Conservation (phyloP, 2,888 invertebrate genomes). For the Noctuana brunneofusca region DNA sequence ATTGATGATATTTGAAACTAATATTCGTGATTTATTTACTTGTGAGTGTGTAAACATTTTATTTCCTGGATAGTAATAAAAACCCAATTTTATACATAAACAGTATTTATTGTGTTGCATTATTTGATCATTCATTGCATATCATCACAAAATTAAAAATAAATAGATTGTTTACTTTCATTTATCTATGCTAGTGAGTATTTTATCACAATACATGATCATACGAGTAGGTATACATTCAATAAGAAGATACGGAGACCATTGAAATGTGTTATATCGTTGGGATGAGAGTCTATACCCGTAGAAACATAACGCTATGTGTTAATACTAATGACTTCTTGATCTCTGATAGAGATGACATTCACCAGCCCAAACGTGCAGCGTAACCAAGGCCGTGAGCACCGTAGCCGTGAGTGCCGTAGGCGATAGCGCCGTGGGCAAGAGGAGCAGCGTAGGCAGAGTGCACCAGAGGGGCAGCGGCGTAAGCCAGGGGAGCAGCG, state of each 20-base stretch:
- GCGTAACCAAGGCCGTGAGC: constrained; percentile 42
- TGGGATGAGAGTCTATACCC: constrained; percentile 12
- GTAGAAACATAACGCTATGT: not conserved
- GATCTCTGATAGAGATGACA: not conserved
- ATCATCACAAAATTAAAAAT: not conserved
- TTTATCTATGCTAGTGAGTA: constrained; percentile 25
- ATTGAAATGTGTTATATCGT: constrained; percentile 7
- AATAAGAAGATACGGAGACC: constrained; percentile 3
- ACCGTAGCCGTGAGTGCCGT: constrained; percentile 43
- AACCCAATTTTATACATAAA: not conserved
- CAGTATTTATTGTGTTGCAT: not conserved
- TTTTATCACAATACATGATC: not conserved
- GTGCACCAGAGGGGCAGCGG: constrained; percentile 42
- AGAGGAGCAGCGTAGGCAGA: constrained; percentile 44
- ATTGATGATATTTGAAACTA: too few species aligned
- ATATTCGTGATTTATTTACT: too few species aligned
- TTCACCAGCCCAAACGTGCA: constrained; percentile 41
- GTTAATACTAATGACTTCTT: constrained; percentile 4
- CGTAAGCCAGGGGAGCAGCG: constrained; percentile 43
- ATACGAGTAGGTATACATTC: not conserved
- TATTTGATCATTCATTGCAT: not conserved
- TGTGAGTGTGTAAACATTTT: too few species aligned
- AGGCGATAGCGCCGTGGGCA: constrained; percentile 45
- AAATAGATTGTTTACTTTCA: not conserved
- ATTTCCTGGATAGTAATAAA: constrained; percentile 3